phyloP scores from a whole-genome alignment of 2,797 vertebrate genomes.

The Eidolon dupreanum region DNA sequence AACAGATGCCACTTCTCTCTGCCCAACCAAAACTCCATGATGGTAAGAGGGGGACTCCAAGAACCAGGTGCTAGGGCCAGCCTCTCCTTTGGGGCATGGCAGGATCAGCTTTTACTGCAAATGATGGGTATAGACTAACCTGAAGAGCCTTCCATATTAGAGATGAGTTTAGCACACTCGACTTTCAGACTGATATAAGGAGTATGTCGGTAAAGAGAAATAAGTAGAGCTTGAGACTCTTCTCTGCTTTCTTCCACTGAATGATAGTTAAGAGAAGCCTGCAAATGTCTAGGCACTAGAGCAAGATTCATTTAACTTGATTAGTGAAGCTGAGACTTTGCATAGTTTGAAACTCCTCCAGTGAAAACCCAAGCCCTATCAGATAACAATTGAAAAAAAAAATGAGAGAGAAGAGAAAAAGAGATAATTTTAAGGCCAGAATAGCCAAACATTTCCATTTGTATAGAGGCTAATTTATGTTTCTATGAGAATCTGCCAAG shows the following conservation, averaged over 20 bases:
- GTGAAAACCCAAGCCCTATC: slow-evolving; percentile 42
- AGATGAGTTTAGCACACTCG: slow-evolving; percentile 10
- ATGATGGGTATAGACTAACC: background rate
- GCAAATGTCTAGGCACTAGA: slow-evolving; percentile 38
- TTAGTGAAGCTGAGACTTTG: slow-evolving; percentile 50
- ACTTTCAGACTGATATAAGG: slow-evolving; percentile 37
- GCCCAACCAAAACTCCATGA: background rate
- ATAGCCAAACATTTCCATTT: slow-evolving; percentile 55
- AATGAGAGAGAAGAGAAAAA: background rate
- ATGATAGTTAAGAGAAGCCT: slow-evolving; percentile 63
- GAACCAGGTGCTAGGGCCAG: background rate
- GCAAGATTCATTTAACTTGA: slow-evolving; percentile 33
- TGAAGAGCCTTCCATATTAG: background rate
- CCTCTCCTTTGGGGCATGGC: background rate
- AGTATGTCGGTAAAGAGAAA: background rate
- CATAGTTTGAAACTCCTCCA: slow-evolving; percentile 44
- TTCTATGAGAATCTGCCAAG: slow-evolving; percentile 51
- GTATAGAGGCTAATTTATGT: slow-evolving; percentile 65
- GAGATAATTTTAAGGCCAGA: slow-evolving; percentile 64
- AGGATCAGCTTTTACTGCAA: background rate
- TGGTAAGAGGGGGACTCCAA: background rate
- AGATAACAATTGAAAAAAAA: background rate
- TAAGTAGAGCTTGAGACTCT: background rate
- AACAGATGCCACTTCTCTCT: slow-evolving; percentile 1
- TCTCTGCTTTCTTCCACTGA: background rate